Percentiles rank a stretch among this genome's conserved stretches.
phyloP scores from a whole-genome alignment of 2,888 invertebrate genomes.

The Antheraea yamamai region DNA sequence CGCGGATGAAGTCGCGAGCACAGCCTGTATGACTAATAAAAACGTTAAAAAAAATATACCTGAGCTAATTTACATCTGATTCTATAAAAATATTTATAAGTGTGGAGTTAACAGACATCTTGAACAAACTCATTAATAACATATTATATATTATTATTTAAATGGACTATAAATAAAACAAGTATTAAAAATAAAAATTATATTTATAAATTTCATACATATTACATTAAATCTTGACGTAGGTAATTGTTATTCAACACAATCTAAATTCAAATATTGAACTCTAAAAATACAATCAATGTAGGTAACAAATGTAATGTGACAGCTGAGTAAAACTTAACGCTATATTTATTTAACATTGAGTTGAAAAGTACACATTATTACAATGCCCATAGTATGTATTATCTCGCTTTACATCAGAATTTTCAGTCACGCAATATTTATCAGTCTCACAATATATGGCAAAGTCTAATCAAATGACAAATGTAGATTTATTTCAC shows the following conservation, averaged over 20 bases:
- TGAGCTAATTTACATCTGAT: background rate
- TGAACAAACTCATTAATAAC: background rate
- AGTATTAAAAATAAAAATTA: constrained; percentile 2
- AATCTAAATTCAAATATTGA: constrained; percentile 12
- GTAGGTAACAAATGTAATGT: background rate
- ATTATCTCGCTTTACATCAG: constrained; percentile 3
- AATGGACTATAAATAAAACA: background rate
- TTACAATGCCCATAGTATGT: background rate
- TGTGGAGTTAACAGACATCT: background rate
- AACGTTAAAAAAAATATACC: too few species aligned
- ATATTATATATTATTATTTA: background rate
- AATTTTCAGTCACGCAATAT: constrained; percentile 19
- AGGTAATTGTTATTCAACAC: background rate
- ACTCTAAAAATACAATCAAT: background rate
- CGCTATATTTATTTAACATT: background rate
- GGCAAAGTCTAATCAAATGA: constrained; percentile 8
- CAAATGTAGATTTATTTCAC: background rate
- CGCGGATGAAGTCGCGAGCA: too few species aligned
- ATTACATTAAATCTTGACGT: background rate
- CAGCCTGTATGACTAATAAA: too few species aligned
- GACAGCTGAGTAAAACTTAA: background rate
- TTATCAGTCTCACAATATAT: constrained; percentile 21
- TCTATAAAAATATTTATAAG: background rate
- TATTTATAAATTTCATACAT: constrained; percentile 13
- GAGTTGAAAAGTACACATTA: background rate